Percentiles rank a stretch among this genome's conserved stretches.
Evolutionary conservation across 2,797 vertebrate genomes (phyloP).

Genomic region (Crypturellus tataupa): DNA sequence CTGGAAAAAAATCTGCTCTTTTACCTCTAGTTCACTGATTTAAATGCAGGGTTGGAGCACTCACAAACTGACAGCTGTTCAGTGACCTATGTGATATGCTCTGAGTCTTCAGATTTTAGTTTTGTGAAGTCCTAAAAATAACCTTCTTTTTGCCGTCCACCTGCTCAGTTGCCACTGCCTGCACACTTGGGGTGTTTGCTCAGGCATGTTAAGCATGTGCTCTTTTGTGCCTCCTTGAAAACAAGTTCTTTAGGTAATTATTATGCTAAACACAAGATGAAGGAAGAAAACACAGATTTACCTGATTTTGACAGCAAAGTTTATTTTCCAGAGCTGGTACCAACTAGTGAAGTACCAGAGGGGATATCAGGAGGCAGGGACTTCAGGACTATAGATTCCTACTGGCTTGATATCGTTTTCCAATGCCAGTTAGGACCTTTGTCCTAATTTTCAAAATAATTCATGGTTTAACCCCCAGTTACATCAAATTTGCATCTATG

Average conservation of each 20-base stretch:
- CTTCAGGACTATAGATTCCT: not conserved
- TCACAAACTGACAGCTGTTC: conserved; percentile 41
- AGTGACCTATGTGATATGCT: conserved; percentile 26
- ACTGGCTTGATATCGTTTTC: not conserved
- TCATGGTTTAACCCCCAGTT: conserved; percentile 14
- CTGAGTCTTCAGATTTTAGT: conserved; percentile 6
- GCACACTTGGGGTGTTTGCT: not conserved
- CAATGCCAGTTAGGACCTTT: not conserved
- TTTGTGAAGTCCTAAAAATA: conserved; percentile 52
- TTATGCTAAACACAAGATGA: not conserved
- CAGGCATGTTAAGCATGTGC: not conserved
- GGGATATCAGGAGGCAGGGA: not conserved
- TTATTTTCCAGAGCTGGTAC: not conserved
- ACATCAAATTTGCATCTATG: conserved; percentile 21
- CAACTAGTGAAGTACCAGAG: not conserved
- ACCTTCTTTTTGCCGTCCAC: not conserved
- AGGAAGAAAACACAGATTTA: conserved; percentile 2
- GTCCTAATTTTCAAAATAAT: conserved; percentile 41
- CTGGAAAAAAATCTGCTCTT: conserved; percentile 26
- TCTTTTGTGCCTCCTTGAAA: not conserved
- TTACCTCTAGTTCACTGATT: conserved; percentile 30
- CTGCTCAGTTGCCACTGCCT: not conserved
- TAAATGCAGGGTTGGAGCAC: conserved; percentile 10
- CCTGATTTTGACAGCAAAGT: not conserved
- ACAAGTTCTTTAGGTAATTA: conserved; percentile 21